Evolutionary conservation across 2,888 invertebrate genomes (phyloP), one percentile per base, ranked within the genome.

Genomic region (Seira ritae): DNA sequence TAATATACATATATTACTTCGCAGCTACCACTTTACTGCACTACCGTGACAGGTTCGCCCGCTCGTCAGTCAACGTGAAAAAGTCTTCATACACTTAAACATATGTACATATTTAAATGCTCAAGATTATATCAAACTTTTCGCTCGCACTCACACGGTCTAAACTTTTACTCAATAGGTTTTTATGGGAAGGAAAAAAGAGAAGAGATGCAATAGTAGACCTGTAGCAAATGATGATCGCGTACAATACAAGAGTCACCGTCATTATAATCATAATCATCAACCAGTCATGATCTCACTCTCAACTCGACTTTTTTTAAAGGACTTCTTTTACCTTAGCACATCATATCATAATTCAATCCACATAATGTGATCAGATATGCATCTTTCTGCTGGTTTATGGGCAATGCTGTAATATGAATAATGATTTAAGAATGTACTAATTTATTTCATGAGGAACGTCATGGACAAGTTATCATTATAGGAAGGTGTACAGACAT

Each of bases 271-370:
- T n/a, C 42, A 70, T 66, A 17, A 50, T 46, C 75, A 76, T 37
- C 68, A 46, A 42, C 76, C n/a, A 76, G 76, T 76, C 76, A 76
- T 76, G 76, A 76, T 76, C 76, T 76, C 67, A 37, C 67, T 75
- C 65, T 75, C 65, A 75, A 37, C 76, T 62, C 66, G 31, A 72
- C 66, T 79, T 79, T 65, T 50, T 65, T 73, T 65, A 62, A 62
- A 62, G 55, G 65, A 37, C 17, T 66, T 66, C 62, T 75, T 46
- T 70, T 70, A 70, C 70, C 42, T 17, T 65, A 65, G n/a, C 10
- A 74, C 20, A 24, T 68, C 12, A 62, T 65, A 65, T 73, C 69
- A 46, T 69, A 69, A 69, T 69, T 20, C 46, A 46, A 69, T 69
- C 15, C 31, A 31, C 31, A 31, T 31, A 31, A 31, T 31, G 31